Conservation (phyloP, 2,888 invertebrate genomes). For the Choreutis nemorana region DNA sequence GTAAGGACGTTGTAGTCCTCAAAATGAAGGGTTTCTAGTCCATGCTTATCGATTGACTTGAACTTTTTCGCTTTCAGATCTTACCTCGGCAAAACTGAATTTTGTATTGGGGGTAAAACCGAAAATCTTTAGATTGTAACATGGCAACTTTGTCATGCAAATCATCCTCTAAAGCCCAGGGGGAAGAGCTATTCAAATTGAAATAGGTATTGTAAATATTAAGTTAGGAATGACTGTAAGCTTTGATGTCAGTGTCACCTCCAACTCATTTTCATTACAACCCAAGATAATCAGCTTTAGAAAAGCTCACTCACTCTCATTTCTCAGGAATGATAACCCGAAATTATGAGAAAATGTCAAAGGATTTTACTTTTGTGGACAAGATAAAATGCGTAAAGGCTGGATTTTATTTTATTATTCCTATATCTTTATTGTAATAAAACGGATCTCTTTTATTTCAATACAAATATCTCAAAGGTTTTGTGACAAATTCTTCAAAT, state of each 20-base stretch:
- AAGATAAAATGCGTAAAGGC: too few species aligned
- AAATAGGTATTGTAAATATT: conserved; percentile 52
- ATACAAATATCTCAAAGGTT: too few species aligned
- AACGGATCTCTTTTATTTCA: too few species aligned
- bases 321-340: conserved; percentile 1
- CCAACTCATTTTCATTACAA: conserved; percentile 9
- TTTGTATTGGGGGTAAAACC: conserved; percentile 13
- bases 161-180: conserved; percentile 41
- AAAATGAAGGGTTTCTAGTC: conserved; percentile 17
- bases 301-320: not conserved
- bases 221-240: conserved; percentile 27
- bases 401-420: too few species aligned
- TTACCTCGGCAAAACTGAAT: conserved; percentile 8
- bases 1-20: conserved; percentile 9
- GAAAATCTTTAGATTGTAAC: conserved; percentile 41
- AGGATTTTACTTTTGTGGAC: conserved; percentile 1
- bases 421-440: too few species aligned
- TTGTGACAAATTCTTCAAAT: too few species aligned
- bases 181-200: conserved; percentile 35
- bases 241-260: conserved; percentile 13
- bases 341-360: not conserved
- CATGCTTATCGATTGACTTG: conserved; percentile 16
- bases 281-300: conserved; percentile 3
- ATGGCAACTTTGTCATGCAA: conserved; percentile 56
- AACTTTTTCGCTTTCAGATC: conserved; percentile 13